phyloP scores from a whole-genome alignment of 2,113 vertebrate species.

The Ariopsis seemanni region DNA sequence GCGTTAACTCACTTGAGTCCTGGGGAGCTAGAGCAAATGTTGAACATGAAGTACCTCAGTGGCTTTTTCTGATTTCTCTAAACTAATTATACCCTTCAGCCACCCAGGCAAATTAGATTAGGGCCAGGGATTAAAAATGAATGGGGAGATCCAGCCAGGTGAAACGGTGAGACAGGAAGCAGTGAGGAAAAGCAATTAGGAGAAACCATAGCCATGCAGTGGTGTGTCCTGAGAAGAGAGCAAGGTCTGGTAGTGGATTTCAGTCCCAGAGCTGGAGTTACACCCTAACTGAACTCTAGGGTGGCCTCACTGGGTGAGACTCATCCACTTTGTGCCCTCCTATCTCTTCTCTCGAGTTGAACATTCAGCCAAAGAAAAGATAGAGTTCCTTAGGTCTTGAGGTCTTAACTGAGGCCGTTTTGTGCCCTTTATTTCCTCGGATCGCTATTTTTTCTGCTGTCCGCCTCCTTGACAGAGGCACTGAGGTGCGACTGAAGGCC shows the following conservation, averaged over 20 bases:
- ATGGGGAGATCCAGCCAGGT: constrained; percentile 63
- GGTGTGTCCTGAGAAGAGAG: constrained; percentile 34
- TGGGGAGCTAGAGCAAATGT: constrained; percentile 36
- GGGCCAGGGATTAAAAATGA: constrained; percentile 65
- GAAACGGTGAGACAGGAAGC: constrained; percentile 61
- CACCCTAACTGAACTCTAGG: constrained; percentile 30
- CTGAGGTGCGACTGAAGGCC: background rate
- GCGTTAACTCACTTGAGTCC: constrained; percentile 19
- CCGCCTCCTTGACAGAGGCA: constrained; percentile 11
- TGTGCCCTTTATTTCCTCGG: background rate
- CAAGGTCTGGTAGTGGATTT: constrained; percentile 52
- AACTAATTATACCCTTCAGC: constrained; percentile 52
- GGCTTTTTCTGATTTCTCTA: constrained; percentile 57
- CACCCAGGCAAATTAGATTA: constrained; percentile 56
- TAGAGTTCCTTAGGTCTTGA: constrained; percentile 29
- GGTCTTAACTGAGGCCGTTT: constrained; percentile 28
- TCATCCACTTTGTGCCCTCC: constrained; percentile 8
- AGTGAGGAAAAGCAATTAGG: constrained; percentile 63
- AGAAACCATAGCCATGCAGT: constrained; percentile 63
- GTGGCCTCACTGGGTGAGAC: constrained; percentile 41
- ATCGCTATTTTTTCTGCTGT: constrained; percentile 33
- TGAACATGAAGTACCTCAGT: constrained; percentile 49
- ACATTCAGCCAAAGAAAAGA: constrained; percentile 32
- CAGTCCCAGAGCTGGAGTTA: constrained; percentile 49
- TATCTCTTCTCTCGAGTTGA: background rate